These are phyloP conservation scores for Nebria brevicollis DNA, from an alignment of 2,888 invertebrate genomes.

Conservation along the genomic window DNA sequence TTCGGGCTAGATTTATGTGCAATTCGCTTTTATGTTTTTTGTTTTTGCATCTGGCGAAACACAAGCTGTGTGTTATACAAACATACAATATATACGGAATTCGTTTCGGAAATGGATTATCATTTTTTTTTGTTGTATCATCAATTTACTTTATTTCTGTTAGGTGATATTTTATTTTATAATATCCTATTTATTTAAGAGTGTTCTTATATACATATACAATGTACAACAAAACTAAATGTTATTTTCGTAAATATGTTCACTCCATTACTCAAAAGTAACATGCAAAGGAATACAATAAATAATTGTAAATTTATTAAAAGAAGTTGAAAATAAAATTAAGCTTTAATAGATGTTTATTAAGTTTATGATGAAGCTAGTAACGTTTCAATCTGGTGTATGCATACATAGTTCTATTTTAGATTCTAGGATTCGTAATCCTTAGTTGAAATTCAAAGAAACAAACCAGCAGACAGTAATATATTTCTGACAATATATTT, in stretches of 20 bases:
- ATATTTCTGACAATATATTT: background rate
- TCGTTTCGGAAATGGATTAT: background rate
- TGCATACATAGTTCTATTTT: too few relatives aligned
- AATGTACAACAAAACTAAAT: too few relatives aligned
- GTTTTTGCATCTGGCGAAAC: slow-evolving; percentile 17
- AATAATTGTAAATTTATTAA: too few relatives aligned
- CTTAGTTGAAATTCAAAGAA: background rate
- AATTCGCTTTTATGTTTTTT: slow-evolving; percentile 4
- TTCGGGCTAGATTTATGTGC: slow-evolving; percentile 29
- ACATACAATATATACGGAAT: background rate
- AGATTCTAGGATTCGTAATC: background rate
- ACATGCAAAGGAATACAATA: too few relatives aligned
- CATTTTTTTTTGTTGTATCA: background rate
- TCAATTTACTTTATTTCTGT: background rate
- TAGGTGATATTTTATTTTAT: background rate
- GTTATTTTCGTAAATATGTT: too few relatives aligned
- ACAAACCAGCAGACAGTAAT: background rate
- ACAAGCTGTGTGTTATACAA: slow-evolving; percentile 11
- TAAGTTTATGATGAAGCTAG: too few relatives aligned
- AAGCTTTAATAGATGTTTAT: too few relatives aligned
- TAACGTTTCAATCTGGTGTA: too few relatives aligned
- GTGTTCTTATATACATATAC: too few relatives aligned
- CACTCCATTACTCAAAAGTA: too few relatives aligned
- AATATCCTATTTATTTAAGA: background rate
- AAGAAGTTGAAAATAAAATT: too few relatives aligned